phyloP scores from a whole-genome alignment of 2,797 vertebrate species.

The Enteromius afrohamiltoni region DNA sequence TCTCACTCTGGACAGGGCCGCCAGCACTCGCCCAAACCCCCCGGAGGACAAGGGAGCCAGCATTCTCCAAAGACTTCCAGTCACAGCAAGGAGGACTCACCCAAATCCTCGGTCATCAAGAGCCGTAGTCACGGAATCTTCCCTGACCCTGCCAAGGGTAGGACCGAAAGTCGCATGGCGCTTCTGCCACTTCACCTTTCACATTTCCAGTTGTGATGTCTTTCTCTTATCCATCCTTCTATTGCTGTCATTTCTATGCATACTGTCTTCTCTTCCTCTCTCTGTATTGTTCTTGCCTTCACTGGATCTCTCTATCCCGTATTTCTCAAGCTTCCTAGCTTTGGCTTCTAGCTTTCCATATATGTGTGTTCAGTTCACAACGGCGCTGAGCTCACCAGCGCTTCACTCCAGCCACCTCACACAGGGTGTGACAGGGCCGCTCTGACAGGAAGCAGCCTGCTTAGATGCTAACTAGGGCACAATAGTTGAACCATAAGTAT shows the following conservation, averaged over 20 bases:
- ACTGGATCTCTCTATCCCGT: slow-evolving; percentile 40
- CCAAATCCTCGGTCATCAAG: slow-evolving; percentile 97
- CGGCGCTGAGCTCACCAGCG: slow-evolving; percentile 44
- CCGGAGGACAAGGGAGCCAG: slow-evolving; percentile 79
- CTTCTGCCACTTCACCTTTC: slow-evolving; percentile 7
- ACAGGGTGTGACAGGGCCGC: slow-evolving; percentile 43
- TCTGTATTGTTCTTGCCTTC: slow-evolving; percentile 48
- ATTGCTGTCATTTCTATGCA: slow-evolving; percentile 51
- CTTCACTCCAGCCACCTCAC: slow-evolving; percentile 42
- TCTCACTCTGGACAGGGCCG: slow-evolving; percentile 87
- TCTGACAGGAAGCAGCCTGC: slow-evolving; percentile 31
- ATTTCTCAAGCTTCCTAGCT: slow-evolving; percentile 68
- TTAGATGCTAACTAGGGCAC: slow-evolving; percentile 43
- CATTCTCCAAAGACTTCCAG: slow-evolving; percentile 88
- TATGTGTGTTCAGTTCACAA: slow-evolving; percentile 50
- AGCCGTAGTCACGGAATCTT: slow-evolving; percentile 98
- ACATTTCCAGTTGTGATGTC: slow-evolving; percentile 24
- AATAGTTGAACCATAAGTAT: slow-evolving; percentile 19
- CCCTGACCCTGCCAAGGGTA: slow-evolving; percentile 98
- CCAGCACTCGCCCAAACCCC: slow-evolving; percentile 86
- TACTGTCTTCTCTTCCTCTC: slow-evolving; percentile 37
- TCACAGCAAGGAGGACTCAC: slow-evolving; percentile 85
- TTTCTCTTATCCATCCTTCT: slow-evolving; percentile 53
- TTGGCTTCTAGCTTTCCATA: slow-evolving; percentile 70
- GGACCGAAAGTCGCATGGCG: slow-evolving; percentile 59